Conservation (phyloP, 2,888 invertebrate genomes). For the Tridacna gigas region DNA sequence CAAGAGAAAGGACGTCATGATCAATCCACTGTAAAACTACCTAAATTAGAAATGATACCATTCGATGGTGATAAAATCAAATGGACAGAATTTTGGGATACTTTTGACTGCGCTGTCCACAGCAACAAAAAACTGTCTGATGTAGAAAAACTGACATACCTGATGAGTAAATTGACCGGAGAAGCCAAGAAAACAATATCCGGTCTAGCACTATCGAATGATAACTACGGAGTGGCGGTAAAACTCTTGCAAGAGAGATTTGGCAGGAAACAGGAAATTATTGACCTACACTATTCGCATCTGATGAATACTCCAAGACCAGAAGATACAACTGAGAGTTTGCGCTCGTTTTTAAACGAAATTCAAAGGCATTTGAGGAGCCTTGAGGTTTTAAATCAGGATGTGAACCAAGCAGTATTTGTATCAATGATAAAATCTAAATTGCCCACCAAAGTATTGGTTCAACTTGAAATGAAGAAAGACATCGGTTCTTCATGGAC, state of each 20-base stretch:
- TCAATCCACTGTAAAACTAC: constrained; percentile 30
- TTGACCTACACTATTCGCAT: constrained; percentile 34
- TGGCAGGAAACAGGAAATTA: constrained; percentile 40
- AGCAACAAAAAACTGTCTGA: constrained; percentile 24
- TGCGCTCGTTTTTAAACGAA: constrained; percentile 2
- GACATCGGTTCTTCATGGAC: constrained; percentile 1
- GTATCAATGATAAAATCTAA: constrained; percentile 37
- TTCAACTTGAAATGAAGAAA: constrained; percentile 23
- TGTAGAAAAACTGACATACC: constrained; percentile 38
- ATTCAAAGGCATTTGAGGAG: constrained; percentile 12
- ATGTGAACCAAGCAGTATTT: constrained; percentile 3
- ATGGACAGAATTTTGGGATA: constrained; percentile 41
- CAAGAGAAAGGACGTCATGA: background rate
- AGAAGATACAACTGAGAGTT: constrained; percentile 20
- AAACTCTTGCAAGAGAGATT: constrained; percentile 34
- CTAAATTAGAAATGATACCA: constrained; percentile 27
- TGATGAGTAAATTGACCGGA: constrained; percentile 37
- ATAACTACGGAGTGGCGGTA: constrained; percentile 39
- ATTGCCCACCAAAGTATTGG: constrained; percentile 22
- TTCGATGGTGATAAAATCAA: constrained; percentile 35
- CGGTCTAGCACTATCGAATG: constrained; percentile 39
- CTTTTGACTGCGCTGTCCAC: constrained; percentile 35
- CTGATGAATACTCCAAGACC: constrained; percentile 13
- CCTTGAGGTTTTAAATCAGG: background rate
- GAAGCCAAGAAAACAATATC: constrained; percentile 35